Evolutionary conservation across 2,113 vertebrate species (phyloP), one percentile per base, ranked within the genome.

Genomic region (Pedetes capensis): DNA sequence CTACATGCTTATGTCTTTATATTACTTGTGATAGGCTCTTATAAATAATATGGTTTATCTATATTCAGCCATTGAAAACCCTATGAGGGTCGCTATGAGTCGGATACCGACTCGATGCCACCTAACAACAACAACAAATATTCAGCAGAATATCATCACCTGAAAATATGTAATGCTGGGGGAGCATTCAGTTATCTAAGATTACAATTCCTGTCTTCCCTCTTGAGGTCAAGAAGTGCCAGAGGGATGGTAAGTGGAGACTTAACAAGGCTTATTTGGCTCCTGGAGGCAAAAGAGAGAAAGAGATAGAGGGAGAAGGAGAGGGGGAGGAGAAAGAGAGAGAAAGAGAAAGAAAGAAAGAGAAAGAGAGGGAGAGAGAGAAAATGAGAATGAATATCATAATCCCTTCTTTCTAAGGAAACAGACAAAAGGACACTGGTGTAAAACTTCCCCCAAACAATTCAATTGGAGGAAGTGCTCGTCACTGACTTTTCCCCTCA

Each of bases 401-500:
- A 97, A 96, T 95, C 94, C 98, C 96, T 98, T 98, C 98, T 98
- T 97, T 96, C 96, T 95, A 96, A 98, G 98, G 98, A 98, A 98
- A 97, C 96, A 88, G 97, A 98, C 97, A 95, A 98, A 98, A 98
- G 94, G 98, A 98, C 98, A 98, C 98, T 98, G 95, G 96, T 97
- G 91, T 98, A 98, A 98, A 98, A 98, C 97, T 98, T 97, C 98
- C 98, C 98, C 97, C 96, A 98, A 98, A 98, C 99, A 98, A 98
- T 99, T 98, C 99, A 99, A 99, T 99, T 98, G 99, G 98, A 99
- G 99, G 99, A 99, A 99, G 98, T 98, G 97, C 98, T 98, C 98
- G 98, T 99, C 98, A 98, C 98, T 98, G 98, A 98, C 99, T 98
- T 98, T 98, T 98, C 98, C 98, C 98, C 98, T 98, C 97, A 94